Evolutionary conservation across 2,888 invertebrate species (phyloP).

Genomic region (Scaptodrosophila latifasciaeformis): DNA sequence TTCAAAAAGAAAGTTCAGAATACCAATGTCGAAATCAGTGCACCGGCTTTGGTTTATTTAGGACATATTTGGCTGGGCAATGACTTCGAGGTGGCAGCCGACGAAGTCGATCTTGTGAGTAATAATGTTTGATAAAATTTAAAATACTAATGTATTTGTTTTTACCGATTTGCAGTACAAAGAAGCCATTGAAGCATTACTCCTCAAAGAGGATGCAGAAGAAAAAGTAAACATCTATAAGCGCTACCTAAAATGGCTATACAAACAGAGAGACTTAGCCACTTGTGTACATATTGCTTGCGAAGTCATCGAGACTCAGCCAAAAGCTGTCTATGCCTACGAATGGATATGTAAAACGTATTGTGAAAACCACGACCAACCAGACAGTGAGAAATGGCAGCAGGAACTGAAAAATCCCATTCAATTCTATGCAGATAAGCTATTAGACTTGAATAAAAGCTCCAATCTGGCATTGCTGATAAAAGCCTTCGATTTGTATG

Average conservation of each 20-base stretch:
- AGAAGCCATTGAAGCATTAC: constrained; percentile 53
- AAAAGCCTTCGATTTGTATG: constrained; percentile 78
- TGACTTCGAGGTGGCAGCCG: constrained; percentile 34
- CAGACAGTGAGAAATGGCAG: constrained; percentile 31
- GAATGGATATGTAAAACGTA: constrained; percentile 81
- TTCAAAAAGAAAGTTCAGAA: constrained; percentile 37
- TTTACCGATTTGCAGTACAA: constrained; percentile 50
- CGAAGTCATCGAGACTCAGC: constrained; percentile 76
- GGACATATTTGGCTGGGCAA: constrained; percentile 60
- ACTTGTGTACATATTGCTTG: constrained; percentile 75
- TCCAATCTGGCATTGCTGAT: constrained; percentile 80
- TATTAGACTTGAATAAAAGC: constrained; percentile 78
- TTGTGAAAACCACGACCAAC: constrained; percentile 73
- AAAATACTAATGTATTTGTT: background rate
- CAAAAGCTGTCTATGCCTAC: constrained; percentile 76
- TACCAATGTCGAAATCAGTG: constrained; percentile 19
- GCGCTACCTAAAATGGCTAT: constrained; percentile 70
- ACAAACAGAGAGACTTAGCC: constrained; percentile 72
- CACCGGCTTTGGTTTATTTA: constrained; percentile 54
- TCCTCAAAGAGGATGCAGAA: constrained; percentile 33
- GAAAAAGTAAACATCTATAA: constrained; percentile 53
- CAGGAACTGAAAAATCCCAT: constrained; percentile 66
- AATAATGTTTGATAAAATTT: background rate
- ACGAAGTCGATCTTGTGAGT: constrained; percentile 55
- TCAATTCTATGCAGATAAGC: constrained; percentile 76